Conservation (phyloP, 2,797 vertebrate genomes). For the Arvicola amphibius region DNA sequence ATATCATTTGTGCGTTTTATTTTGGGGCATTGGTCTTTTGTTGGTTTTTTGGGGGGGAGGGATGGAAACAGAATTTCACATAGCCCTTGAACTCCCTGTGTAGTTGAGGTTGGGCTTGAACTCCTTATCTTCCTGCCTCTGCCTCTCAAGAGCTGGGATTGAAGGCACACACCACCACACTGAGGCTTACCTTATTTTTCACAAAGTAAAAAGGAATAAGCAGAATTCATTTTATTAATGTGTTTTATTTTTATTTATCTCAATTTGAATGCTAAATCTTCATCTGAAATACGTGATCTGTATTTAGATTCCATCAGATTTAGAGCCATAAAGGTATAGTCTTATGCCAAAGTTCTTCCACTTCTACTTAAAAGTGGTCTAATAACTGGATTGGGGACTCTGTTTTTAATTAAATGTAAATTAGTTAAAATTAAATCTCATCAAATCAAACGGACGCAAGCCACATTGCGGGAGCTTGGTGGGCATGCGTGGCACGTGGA, state of each 20-base stretch:
- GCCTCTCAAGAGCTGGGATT: background rate
- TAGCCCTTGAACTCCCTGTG: background rate
- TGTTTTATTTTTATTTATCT: constrained; percentile 54
- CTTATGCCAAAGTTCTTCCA: background rate
- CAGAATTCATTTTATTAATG: constrained; percentile 35
- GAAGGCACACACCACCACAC: background rate
- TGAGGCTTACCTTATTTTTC: background rate
- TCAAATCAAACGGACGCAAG: constrained; percentile 10
- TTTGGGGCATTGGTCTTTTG: background rate
- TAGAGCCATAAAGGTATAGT: background rate
- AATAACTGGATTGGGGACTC: constrained; percentile 50
- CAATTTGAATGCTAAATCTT: constrained; percentile 36
- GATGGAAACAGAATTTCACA: background rate
- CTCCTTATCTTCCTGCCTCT: no score
- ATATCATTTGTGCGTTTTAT: background rate
- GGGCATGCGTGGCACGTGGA: background rate
- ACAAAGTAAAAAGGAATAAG: constrained; percentile 2
- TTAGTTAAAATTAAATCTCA: constrained; percentile 56
- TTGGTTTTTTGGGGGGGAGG: no score
- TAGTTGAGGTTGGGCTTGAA: background rate
- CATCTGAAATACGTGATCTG: constrained; percentile 49
- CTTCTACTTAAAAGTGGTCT: constrained; percentile 14
- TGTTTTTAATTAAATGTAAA: constrained; percentile 66
- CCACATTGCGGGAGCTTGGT: background rate
- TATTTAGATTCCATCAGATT: constrained; percentile 46